These are phyloP conservation scores for Tetragonula carbonaria DNA, from an alignment of 2,888 invertebrate species.

Conservation along the genomic window DNA sequence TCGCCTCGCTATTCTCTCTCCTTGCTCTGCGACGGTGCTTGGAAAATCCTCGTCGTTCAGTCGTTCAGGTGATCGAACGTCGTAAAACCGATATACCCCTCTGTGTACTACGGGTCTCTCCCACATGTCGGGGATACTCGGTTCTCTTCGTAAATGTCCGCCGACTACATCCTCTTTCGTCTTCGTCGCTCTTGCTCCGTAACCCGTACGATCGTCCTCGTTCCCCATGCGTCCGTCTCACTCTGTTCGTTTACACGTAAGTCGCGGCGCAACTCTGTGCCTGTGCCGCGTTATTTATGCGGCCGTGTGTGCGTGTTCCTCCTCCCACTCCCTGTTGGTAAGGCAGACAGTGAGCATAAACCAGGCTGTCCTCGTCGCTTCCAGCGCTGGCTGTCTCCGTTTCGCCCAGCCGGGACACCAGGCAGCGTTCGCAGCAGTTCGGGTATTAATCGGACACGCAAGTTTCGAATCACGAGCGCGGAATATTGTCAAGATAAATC, in stretches of 20 bases:
- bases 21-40: slow-evolving; percentile 21
- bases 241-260: slow-evolving; percentile 59
- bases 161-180: slow-evolving; percentile 73
- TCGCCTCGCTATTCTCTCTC: slow-evolving; percentile 13
- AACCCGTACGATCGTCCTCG: slow-evolving; percentile 27
- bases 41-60: slow-evolving; percentile 54
- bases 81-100: slow-evolving; percentile 66
- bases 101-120: slow-evolving; percentile 59
- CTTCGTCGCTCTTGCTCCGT: slow-evolving; percentile 54
- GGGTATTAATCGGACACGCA: slow-evolving; percentile 59
- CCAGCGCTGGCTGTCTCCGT: slow-evolving; percentile 19
- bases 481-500: slow-evolving; percentile 53
- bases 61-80: slow-evolving; percentile 68
- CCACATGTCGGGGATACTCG: slow-evolving; percentile 70
- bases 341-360: slow-evolving; percentile 58
- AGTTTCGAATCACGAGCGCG: slow-evolving; percentile 54
- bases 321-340: slow-evolving; percentile 58
- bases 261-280: slow-evolving; percentile 44
- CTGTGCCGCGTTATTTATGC: slow-evolving; percentile 51
- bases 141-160: slow-evolving; percentile 74
- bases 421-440: slow-evolving; percentile 31
- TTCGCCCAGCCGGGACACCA: neutral
- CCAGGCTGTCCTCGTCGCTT: slow-evolving; percentile 41
- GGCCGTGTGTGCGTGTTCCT: slow-evolving; percentile 56
- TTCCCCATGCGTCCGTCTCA: slow-evolving; percentile 38